Percentiles rank a stretch among this genome's conserved stretches.
These are phyloP conservation scores for Lysiphlebus fabarum DNA, from an alignment of 1,140 invertebrate genomes.

Conservation along the genomic window DNA sequence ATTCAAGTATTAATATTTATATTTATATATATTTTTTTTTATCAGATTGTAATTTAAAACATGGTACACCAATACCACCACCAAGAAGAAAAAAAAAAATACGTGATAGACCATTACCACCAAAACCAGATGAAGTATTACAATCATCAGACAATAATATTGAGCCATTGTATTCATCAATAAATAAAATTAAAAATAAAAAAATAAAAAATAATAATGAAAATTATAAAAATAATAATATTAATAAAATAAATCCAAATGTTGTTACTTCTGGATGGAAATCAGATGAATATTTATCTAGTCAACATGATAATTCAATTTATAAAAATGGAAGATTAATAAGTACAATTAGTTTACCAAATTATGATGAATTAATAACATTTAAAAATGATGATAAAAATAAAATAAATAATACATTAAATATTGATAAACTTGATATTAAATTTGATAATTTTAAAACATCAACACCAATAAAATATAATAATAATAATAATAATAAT, in stretches of 20 bases:
- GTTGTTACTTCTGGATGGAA: conserved; percentile 40
- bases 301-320: conserved; percentile 13
- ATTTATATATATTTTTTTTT: conserved; percentile 8
- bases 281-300: conserved; percentile 23
- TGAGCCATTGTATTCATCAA: conserved; percentile 46
- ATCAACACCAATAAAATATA: conserved; percentile 24
- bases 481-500: conserved; percentile 12
- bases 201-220: conserved; percentile 40
- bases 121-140: conserved; percentile 43
- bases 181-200: conserved; percentile 28
- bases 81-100: conserved; percentile 45
- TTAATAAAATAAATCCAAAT: conserved; percentile 41
- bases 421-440: conserved; percentile 15
- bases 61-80: conserved; percentile 44
- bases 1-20: not conserved
- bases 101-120: conserved; percentile 43
- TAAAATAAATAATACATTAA: not conserved
- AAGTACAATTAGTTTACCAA: conserved; percentile 56
- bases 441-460: conserved; percentile 23
- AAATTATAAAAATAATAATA: conserved; percentile 40
- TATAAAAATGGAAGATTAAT: conserved; percentile 30
- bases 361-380: conserved; percentile 52
- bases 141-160: conserved; percentile 17
- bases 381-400: not conserved
- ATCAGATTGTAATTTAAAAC: conserved; percentile 41